Evolutionary conservation across 2,113 vertebrate species (phyloP).

Genomic region (Cygnus buccinator): DNA sequence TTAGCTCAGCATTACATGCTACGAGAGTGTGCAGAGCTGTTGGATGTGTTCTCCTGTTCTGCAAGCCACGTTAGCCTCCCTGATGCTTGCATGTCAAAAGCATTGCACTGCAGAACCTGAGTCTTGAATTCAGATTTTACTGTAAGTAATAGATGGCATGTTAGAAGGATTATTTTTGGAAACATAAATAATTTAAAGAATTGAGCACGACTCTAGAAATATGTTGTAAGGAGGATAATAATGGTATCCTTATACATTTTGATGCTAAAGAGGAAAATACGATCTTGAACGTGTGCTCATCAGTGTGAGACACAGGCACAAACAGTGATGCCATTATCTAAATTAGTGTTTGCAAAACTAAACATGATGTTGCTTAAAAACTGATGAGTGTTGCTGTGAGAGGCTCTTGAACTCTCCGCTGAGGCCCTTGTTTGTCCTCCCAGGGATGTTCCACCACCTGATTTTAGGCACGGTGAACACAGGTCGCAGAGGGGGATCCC

Average conservation of each 20-base stretch:
- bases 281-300: background rate
- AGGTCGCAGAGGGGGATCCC: background rate
- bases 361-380: background rate
- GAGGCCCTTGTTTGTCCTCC: background rate
- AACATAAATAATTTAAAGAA: slow-evolving; percentile 48
- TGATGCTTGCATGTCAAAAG: background rate
- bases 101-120: background rate
- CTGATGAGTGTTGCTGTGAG: background rate
- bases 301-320: background rate
- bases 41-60: slow-evolving; percentile 23
- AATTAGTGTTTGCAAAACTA: background rate
- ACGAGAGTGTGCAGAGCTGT: background rate
- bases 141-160: slow-evolving; percentile 24
- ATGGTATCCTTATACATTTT: background rate
- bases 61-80: background rate
- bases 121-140: slow-evolving; percentile 37
- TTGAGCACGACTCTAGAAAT: slow-evolving; percentile 34
- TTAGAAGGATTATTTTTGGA: slow-evolving; percentile 53
- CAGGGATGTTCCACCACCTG: rapidly evolving
- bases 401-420: background rate
- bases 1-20: background rate
- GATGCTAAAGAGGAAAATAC: background rate
- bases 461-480: background rate
- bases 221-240: background rate
- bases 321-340: background rate